These are phyloP conservation scores for Sandelia bainsii DNA, from an alignment of 2,797 vertebrate species.

Conservation along the genomic window DNA sequence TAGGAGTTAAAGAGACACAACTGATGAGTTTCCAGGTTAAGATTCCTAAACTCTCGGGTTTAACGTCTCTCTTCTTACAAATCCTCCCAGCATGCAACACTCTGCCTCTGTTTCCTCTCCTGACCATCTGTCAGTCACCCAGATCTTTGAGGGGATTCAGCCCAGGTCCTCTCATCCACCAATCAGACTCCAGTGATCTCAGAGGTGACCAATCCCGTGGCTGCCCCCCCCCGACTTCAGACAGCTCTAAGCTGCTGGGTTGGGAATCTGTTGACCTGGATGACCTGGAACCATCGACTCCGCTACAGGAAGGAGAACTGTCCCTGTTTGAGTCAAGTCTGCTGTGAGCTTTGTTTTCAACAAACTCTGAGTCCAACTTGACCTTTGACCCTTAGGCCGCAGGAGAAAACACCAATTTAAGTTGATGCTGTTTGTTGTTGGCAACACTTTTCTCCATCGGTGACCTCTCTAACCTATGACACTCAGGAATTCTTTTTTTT, in stretches of 20 bases:
- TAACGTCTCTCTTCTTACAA: too few relatives aligned
- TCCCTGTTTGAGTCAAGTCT: background rate
- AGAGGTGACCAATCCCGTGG: conserved; percentile 10
- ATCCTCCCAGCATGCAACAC: conserved; percentile 20
- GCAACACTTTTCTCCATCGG: background rate
- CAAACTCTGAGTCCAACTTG: background rate
- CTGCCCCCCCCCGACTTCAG: background rate
- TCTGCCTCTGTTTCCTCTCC: background rate
- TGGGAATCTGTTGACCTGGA: conserved; percentile 8
- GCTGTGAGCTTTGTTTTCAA: background rate
- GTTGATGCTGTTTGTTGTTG: conserved; percentile 16
- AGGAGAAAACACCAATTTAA: conserved; percentile 18
- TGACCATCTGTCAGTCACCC: background rate
- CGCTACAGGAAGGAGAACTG: background rate
- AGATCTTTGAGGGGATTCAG: background rate
- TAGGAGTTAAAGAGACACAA: too few relatives aligned
- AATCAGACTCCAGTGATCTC: conserved; percentile 1
- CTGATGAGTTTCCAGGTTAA: too few relatives aligned
- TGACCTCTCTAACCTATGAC: background rate
- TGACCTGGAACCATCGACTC: conserved; percentile 9
- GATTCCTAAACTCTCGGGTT: background rate
- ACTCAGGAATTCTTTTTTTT: background rate
- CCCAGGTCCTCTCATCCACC: background rate
- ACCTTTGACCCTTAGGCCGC: conserved; percentile 6
- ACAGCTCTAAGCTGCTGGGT: background rate